Conservation (phyloP, 1,140 invertebrate species). For the Dolichoris vasculosae region DNA sequence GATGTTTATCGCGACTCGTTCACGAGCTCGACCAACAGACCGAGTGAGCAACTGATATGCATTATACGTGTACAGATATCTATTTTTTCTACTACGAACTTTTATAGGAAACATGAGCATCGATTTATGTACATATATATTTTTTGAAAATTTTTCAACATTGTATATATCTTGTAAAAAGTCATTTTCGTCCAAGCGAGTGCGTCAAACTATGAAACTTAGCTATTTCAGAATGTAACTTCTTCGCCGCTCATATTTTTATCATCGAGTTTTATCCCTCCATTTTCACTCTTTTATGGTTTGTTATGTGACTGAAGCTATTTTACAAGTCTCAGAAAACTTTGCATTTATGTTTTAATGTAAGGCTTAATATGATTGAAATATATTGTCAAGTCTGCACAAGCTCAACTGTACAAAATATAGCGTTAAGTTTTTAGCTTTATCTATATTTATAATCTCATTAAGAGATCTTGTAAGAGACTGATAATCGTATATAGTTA, state of each 20-base stretch:
- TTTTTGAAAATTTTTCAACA: not conserved
- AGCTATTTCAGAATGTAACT: not conserved
- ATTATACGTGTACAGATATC: not conserved
- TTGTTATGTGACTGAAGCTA: not conserved
- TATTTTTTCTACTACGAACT: too few species aligned
- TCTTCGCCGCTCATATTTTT: not conserved
- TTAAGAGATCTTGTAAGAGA: conserved; percentile 38
- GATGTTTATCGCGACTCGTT: not conserved
- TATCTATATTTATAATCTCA: conserved; percentile 25
- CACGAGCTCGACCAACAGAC: not conserved
- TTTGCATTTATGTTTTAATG: not conserved
- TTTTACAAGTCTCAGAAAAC: too few species aligned
- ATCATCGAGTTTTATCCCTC: not conserved
- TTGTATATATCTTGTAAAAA: conserved; percentile 8
- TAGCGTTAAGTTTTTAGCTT: conserved; percentile 10
- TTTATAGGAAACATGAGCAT: too few species aligned
- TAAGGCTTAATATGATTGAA: not conserved
- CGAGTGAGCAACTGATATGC: not conserved
- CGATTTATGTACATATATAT: not conserved
- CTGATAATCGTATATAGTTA: conserved; percentile 30
- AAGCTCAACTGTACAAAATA: conserved; percentile 41
- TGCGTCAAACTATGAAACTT: not conserved
- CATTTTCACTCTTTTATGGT: not conserved
- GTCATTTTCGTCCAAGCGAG: not conserved
- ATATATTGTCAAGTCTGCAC: not conserved